Evolutionary conservation across 2,797 vertebrate genomes (phyloP), one percentile per base, ranked within the genome.

Genomic region (Menidia menidia): DNA sequence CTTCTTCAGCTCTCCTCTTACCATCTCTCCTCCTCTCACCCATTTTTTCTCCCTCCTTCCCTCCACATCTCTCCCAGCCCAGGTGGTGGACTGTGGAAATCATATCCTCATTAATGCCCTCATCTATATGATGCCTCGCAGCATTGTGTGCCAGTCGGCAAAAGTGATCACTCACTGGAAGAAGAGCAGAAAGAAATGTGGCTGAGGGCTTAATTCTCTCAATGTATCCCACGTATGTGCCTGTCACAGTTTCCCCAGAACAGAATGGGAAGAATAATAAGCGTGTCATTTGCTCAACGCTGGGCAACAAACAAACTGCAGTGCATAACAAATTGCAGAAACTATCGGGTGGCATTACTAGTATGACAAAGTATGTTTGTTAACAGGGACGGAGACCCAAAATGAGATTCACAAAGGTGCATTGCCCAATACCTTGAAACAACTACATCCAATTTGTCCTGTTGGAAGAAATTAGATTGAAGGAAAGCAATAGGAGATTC

Each of bases 81-180:
- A 81, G 73, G 68, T 77, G 78, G 74, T 53, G 71, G 73, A 76
- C 66, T 56, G 43, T 62, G 41, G 67, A 25, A 78, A 81, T 79
- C 76, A 85, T 77, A 78, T 80, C 61, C 77, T 89, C 75, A 80
- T 88, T 87, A 87, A 68, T 73, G 64, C 60, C 61, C 60, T n/a
- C 68, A 78, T 83, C 77, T 79, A 56, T 75, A 71, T 75, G 66
- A 85, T 18, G 64, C 70, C 81, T 80, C 19, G 70, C 64, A 81
- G 82, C 78, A 60, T 69, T 43, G 64, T 44, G 60, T 25, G 45
- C 64, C 82, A 87, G 82, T 78, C 65, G 64, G 73, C 64, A 68
- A 63, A 74, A 80, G 74, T 75, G 77, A 89, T 86, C 57, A 71
- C 84, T 87, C 73, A 67, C 43, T 65, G 54, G 58, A 67, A 35